Percentiles rank a stretch among this genome's conserved stretches.
phyloP scores from a whole-genome alignment of 2,113 vertebrate species.

The Poeciliopsis retropinna region DNA sequence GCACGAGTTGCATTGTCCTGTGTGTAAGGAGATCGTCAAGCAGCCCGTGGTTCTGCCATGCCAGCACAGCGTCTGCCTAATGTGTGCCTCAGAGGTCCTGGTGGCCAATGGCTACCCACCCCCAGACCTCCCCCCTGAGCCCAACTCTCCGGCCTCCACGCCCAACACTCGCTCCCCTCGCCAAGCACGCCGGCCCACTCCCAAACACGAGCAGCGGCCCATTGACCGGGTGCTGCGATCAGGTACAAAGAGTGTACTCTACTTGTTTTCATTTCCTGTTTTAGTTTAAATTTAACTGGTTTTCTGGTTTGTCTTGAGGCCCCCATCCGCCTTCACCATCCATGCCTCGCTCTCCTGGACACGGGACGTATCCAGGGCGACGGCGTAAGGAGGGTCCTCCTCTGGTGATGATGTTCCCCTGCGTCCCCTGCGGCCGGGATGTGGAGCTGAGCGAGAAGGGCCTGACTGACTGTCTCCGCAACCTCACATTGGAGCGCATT shows the following conservation, averaged over 20 bases:
- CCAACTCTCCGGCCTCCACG: conserved; percentile 92
- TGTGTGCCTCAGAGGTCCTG: conserved; percentile 93
- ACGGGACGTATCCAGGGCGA: conserved; percentile 89
- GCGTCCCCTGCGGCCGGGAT: conserved; percentile 87
- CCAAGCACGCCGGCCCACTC: conserved; percentile 83
- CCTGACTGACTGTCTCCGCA: conserved; percentile 91
- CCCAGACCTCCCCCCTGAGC: conserved; percentile 89
- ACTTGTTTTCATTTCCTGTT: no score
- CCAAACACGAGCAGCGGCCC: conserved; percentile 86
- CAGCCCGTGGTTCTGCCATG: conserved; percentile 94
- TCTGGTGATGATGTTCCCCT: conserved; percentile 87
- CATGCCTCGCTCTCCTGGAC: conserved; percentile 71
- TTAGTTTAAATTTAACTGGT: background rate
- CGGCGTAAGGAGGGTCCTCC: conserved; percentile 85
- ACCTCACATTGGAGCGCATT: conserved; percentile 94
- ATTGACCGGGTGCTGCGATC: conserved; percentile 90
- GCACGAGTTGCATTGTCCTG: conserved; percentile 89
- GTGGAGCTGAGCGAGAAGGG: conserved; percentile 94
- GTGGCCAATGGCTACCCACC: conserved; percentile 89
- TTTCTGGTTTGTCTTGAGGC: conserved; percentile 32
- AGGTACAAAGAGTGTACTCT: conserved; percentile 69
- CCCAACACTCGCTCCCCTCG: conserved; percentile 91
- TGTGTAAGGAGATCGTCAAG: conserved; percentile 95
- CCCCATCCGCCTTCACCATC: conserved; percentile 58
- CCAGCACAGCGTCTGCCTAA: conserved; percentile 91